Conservation (phyloP, 1,140 invertebrate species). For the Ctenoplectra terminalis region DNA sequence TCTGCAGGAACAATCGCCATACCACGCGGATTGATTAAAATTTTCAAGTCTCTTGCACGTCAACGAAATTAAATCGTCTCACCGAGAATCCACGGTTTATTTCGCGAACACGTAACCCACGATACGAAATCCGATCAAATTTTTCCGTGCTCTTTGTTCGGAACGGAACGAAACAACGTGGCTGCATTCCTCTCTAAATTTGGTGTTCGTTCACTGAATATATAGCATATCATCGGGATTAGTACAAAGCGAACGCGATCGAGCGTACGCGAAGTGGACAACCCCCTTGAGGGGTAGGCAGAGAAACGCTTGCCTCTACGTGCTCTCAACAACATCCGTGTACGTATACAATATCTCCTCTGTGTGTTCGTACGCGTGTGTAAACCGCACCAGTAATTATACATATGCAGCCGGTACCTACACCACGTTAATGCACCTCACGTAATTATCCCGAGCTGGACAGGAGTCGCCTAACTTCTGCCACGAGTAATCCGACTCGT, state of each 20-base stretch:
- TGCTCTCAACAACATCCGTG: not conserved
- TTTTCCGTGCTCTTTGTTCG: not conserved
- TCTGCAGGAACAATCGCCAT: too few relatives aligned
- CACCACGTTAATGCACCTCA: slow-evolving; percentile 66
- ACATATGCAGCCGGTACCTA: slow-evolving; percentile 45
- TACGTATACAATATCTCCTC: not conserved
- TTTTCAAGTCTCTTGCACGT: too few relatives aligned
- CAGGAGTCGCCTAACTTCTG: slow-evolving; percentile 63
- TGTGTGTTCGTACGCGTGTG: not conserved
- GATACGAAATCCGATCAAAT: not conserved
- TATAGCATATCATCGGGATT: not conserved
- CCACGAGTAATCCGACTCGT: slow-evolving; percentile 65
- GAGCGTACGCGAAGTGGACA: not conserved
- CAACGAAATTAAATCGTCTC: not conserved
- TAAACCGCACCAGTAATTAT: slow-evolving; percentile 43
- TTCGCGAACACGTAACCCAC: not conserved
- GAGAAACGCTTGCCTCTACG: not conserved
- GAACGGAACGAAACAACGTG: too few relatives aligned
- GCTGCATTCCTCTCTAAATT: not conserved
- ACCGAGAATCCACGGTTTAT: not conserved
- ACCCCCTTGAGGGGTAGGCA: not conserved
- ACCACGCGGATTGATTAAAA: too few relatives aligned
- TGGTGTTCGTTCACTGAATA: not conserved
- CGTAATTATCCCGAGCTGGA: slow-evolving; percentile 70
- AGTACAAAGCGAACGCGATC: slow-evolving; percentile 10